Percentiles rank a stretch among this genome's conserved stretches.
phyloP scores from a whole-genome alignment of 2,888 invertebrate genomes.

The Cremastinae sp. region DNA sequence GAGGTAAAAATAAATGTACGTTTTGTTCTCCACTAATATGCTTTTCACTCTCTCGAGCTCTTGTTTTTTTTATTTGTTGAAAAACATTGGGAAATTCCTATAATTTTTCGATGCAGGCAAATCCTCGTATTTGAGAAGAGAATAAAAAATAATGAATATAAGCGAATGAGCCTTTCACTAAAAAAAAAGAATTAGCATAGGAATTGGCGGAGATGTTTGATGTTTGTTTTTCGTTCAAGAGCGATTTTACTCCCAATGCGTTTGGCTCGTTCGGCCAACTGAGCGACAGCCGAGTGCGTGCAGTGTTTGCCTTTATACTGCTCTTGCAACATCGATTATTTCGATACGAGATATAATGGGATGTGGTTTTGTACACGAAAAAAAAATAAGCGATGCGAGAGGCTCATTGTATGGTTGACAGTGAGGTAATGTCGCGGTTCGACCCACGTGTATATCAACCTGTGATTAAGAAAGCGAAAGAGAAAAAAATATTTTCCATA shows the following conservation, averaged over 20 bases:
- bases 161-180: too few relatives aligned
- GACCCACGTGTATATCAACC: slow-evolving; percentile 37
- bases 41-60: too few relatives aligned
- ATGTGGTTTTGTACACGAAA: slow-evolving; percentile 34
- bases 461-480: not conserved
- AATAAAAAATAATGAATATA: too few relatives aligned
- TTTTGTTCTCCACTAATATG: too few relatives aligned
- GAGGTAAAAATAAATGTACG: too few relatives aligned
- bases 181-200: too few relatives aligned
- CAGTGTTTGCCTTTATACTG: slow-evolving; percentile 9
- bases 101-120: too few relatives aligned
- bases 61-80: too few relatives aligned
- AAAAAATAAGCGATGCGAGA: slow-evolving; percentile 16
- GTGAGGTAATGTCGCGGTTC: slow-evolving; percentile 56
- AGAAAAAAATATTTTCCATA: not conserved
- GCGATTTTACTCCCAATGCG: not conserved
- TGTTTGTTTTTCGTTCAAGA: not conserved
- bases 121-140: too few relatives aligned
- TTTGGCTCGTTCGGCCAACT: not conserved
- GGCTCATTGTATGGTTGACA: slow-evolving; percentile 55
- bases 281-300: slow-evolving; percentile 11
- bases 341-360: slow-evolving; percentile 47
- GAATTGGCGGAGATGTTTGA: not conserved
- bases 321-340: slow-evolving; percentile 47
- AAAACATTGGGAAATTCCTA: too few relatives aligned